Conservation (phyloP, 2,113 vertebrate species). For the Orcinus orca region DNA sequence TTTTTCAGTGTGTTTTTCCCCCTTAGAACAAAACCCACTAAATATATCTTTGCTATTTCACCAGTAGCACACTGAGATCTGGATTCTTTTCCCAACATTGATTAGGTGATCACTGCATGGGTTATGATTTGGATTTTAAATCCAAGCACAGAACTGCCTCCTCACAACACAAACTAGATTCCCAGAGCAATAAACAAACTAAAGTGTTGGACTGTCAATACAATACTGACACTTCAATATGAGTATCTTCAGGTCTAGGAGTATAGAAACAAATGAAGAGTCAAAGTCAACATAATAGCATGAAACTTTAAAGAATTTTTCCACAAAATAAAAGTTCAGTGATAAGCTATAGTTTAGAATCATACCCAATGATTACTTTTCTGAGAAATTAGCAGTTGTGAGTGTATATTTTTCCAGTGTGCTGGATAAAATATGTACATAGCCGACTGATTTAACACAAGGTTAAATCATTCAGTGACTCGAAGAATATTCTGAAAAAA, state of each 20-base stretch:
- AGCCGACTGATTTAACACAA: background rate
- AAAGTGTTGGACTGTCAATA: background rate
- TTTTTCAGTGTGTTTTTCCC: background rate
- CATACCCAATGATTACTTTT: background rate
- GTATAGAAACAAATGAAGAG: background rate
- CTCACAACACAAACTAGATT: background rate
- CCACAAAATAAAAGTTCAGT: background rate
- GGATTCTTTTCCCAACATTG: background rate
- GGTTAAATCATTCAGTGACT: background rate
- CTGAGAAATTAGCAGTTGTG: constrained; percentile 28
- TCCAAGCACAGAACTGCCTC: background rate
- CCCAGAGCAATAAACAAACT: background rate
- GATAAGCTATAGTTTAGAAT: constrained; percentile 8
- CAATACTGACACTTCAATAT: background rate
- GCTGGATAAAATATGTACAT: background rate
- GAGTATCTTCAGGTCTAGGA: background rate
- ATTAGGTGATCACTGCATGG: constrained; percentile 12
- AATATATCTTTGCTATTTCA: background rate
- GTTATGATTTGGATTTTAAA: background rate
- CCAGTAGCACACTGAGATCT: background rate
- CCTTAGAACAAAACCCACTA: background rate
- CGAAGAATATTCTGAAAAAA: background rate
- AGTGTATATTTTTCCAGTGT: background rate
- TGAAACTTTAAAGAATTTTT: background rate
- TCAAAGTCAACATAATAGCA: background rate